Evolutionary conservation across 2,888 invertebrate genomes (phyloP).

Genomic region (Dysmachus trigonus): DNA sequence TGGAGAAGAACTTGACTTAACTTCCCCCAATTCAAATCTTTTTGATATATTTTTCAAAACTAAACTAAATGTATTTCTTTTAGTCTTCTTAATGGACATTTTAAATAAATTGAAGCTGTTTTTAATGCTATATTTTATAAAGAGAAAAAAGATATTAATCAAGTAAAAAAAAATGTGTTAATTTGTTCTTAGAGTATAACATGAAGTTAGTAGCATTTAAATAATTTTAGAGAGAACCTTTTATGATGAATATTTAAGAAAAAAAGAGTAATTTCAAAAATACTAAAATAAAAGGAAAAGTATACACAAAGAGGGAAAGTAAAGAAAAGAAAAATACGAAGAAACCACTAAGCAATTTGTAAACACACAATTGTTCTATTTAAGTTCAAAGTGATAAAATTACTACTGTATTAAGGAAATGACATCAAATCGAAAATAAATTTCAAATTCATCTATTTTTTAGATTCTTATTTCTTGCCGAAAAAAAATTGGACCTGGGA

Average conservation of each 20-base stretch:
- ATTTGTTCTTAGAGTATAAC: not conserved
- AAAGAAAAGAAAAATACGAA: not conserved
- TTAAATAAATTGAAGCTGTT: not conserved
- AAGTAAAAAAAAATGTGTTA: not conserved
- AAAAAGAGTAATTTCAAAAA: not conserved
- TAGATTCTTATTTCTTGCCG: not conserved
- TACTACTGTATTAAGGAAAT: not conserved
- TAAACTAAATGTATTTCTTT: not conserved
- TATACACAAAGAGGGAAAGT: not conserved
- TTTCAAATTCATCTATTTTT: not conserved
- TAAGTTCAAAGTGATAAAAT: not conserved
- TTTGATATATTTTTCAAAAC: not conserved
- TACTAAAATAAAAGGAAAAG: not conserved
- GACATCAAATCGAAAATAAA: not conserved
- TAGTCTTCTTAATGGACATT: not conserved
- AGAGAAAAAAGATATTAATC: not conserved
- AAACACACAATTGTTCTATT: not conserved
- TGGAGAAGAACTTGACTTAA: not conserved
- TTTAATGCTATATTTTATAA: not conserved
- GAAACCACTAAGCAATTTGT: not conserved
- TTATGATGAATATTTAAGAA: not conserved
- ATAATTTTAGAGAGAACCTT: not conserved
- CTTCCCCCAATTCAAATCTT: not conserved
- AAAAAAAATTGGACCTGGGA: not conserved
- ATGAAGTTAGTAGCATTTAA: not conserved